phyloP scores from a whole-genome alignment of 2,113 vertebrate species.

The Zosterops japonicus region DNA sequence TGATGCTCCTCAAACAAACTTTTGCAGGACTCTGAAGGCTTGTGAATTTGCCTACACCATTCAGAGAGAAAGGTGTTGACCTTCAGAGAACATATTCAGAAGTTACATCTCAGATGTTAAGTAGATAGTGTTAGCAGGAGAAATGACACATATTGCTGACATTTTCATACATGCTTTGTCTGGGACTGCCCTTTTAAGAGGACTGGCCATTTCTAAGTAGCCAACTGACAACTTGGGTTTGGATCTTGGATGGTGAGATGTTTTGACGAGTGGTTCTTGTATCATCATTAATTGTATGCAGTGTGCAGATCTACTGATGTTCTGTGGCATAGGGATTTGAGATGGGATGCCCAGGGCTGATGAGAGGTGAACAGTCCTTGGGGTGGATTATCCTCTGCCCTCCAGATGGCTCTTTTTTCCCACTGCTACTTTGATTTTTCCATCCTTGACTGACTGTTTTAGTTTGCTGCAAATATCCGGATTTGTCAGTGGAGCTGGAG shows the following conservation, averaged over 20 bases:
- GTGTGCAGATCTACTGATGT: not conserved
- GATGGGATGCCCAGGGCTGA: not conserved
- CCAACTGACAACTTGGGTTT: not conserved
- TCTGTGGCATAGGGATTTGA: not conserved
- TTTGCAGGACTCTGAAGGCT: not conserved
- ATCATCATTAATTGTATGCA: not conserved
- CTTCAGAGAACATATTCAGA: not conserved
- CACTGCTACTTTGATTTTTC: not conserved
- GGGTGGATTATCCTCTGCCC: not conserved
- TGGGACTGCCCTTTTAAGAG: not conserved
- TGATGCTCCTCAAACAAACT: not conserved
- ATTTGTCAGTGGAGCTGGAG: not conserved
- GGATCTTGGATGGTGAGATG: not conserved
- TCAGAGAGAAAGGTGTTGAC: not conserved
- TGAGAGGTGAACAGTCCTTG: not conserved
- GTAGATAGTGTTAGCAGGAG: not conserved
- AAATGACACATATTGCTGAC: not conserved
- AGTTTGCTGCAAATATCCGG: not conserved
- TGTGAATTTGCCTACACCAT: not conserved
- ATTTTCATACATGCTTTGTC: not conserved
- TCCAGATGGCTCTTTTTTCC: not conserved
- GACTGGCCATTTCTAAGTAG: not conserved
- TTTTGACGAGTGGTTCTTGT: not conserved
- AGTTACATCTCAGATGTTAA: not conserved
- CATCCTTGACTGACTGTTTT: not conserved